Evolutionary conservation across 2,113 vertebrate species (phyloP).

Genomic region (Pitta sordida): DNA sequence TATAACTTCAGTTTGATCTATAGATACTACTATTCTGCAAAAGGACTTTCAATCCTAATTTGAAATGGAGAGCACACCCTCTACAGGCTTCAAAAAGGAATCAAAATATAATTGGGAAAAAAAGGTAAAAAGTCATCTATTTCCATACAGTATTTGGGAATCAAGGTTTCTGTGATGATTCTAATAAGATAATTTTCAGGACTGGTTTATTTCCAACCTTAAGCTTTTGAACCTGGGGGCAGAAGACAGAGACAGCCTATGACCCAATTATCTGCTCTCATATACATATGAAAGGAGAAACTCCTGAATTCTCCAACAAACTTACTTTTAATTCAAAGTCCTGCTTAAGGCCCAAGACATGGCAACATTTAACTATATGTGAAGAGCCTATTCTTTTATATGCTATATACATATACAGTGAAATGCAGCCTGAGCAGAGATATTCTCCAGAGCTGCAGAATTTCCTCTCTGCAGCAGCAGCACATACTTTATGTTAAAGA

Average conservation of each 20-base stretch:
- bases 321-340: not conserved
- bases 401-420: not conserved
- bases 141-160: not conserved
- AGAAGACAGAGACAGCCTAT: not conserved
- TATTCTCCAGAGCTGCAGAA: not conserved
- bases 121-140: not conserved
- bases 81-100: conserved; percentile 45
- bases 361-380: not conserved
- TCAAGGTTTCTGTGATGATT: not conserved
- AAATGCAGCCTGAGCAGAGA: not conserved
- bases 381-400: not conserved
- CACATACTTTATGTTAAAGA: not conserved
- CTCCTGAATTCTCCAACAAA: not conserved
- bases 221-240: not conserved
- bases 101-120: not conserved
- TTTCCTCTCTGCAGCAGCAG: not conserved
- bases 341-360: not conserved
- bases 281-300: not conserved
- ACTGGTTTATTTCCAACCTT: not conserved
- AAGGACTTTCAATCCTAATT: not conserved
- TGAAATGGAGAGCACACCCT: conserved; percentile 50
- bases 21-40: not conserved
- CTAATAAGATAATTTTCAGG: not conserved
- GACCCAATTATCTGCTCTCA: not conserved
- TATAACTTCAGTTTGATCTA: not conserved